Conservation (phyloP, 1,140 invertebrate genomes). For the Apis dorsata region DNA sequence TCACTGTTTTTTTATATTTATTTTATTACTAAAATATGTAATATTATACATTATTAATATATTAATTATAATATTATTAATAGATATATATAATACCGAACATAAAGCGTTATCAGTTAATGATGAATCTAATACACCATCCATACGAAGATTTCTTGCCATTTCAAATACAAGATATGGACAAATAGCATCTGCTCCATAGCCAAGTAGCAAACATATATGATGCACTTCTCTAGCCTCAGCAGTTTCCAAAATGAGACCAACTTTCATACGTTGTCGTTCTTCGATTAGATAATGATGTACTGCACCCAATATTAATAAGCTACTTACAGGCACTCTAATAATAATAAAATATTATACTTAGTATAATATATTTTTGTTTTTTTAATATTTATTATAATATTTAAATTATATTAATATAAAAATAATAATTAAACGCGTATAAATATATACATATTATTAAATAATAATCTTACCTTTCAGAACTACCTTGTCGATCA, state of each 20-base stretch:
- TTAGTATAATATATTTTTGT: neutral
- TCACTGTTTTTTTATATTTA: neutral
- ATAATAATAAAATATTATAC: neutral
- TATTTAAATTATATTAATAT: neutral
- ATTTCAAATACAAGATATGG: constrained; percentile 98
- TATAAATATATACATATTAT: neutral
- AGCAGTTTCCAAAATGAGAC: constrained; percentile 94
- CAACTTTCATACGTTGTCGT: constrained; percentile 97
- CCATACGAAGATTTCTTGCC: constrained; percentile 88
- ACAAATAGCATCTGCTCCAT: constrained; percentile 98
- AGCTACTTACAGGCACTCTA: constrained; percentile 89
- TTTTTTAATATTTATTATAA: neutral
- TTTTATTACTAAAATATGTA: neutral
- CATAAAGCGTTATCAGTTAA: constrained; percentile 93
- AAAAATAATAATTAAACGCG: neutral
- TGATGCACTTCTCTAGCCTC: constrained; percentile 98
- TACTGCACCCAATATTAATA: constrained; percentile 94
- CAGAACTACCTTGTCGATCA: constrained; percentile 88
- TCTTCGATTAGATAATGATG: constrained; percentile 98
- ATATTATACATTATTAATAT: too few relatives aligned
- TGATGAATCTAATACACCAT: constrained; percentile 88
- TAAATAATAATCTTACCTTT: constrained; percentile 75
- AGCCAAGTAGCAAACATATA: constrained; percentile 96
- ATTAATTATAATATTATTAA: neutral
- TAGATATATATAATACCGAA: constrained; percentile 83